Evolutionary conservation across 2,888 invertebrate species (phyloP).

Genomic region (Lasioglossum zephyrum): DNA sequence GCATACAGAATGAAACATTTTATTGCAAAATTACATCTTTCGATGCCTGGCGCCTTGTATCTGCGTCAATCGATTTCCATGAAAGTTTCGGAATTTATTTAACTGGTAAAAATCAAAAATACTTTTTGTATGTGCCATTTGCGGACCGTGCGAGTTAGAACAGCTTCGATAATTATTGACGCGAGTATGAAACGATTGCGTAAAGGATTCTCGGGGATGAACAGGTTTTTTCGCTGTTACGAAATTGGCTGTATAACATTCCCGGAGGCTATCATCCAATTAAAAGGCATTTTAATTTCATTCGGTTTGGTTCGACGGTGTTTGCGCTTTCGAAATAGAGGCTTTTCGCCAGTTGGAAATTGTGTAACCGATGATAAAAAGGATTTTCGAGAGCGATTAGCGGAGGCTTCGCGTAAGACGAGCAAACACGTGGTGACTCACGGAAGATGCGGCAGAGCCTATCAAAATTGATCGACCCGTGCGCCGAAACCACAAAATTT

Average conservation of each 20-base stretch:
- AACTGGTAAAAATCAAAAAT: no score
- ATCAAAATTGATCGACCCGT: background rate
- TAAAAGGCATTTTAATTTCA: slow-evolving; percentile 51
- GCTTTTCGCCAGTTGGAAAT: slow-evolving; percentile 18
- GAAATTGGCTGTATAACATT: slow-evolving; percentile 22
- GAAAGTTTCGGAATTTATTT: no score
- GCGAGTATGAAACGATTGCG: slow-evolving; percentile 11
- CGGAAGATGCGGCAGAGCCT: background rate
- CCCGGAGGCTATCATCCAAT: slow-evolving; percentile 26
- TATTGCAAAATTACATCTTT: no score
- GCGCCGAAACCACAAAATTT: no score
- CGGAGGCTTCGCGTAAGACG: background rate
- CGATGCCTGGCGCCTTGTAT: no score
- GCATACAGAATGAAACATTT: no score
- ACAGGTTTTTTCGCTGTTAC: slow-evolving; percentile 16
- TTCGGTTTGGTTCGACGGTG: slow-evolving; percentile 32
- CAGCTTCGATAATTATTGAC: background rate
- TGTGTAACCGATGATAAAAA: slow-evolving; percentile 34
- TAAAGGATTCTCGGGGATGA: slow-evolving; percentile 27
- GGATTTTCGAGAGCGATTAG: slow-evolving; percentile 13
- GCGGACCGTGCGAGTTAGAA: background rate
- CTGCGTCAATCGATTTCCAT: no score
- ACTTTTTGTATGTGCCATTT: no score
- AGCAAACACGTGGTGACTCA: background rate
- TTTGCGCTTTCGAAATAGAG: slow-evolving; percentile 22